Evolutionary conservation across 2,113 vertebrate species (phyloP).

Genomic region (Pomatorhinus ruficollis): DNA sequence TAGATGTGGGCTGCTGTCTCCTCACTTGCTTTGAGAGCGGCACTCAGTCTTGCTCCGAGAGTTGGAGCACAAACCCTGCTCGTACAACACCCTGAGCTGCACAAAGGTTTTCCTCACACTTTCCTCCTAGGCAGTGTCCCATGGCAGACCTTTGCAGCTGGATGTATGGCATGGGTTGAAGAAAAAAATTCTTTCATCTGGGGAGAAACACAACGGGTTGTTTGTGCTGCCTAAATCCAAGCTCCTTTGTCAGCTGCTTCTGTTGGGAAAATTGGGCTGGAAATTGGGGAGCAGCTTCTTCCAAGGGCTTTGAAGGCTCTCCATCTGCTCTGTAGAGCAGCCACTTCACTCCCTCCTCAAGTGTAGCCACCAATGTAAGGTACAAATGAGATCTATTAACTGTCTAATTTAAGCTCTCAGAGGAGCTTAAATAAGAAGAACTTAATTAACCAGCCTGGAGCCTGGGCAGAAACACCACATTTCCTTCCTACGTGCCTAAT

Average conservation of each 20-base stretch:
- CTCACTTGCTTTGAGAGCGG: background rate
- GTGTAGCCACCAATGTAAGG: background rate
- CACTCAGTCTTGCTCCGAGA: background rate
- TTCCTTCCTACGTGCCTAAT: background rate
- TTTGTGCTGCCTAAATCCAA: background rate
- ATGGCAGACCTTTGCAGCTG: background rate
- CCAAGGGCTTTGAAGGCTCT: background rate
- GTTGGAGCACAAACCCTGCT: background rate
- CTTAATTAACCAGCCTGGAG: conserved; percentile 43
- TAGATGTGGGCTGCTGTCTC: background rate
- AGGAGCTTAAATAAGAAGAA: conserved; percentile 15
- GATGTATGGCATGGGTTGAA: background rate
- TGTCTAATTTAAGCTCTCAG: conserved; percentile 32
- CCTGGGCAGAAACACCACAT: background rate
- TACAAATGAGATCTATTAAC: conserved; percentile 22
- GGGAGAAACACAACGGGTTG: background rate
- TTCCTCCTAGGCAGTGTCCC: background rate
- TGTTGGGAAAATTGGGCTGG: background rate
- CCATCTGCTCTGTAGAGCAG: background rate
- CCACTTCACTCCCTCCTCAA: background rate
- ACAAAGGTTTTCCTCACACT: fast-evolving
- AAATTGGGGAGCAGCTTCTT: background rate
- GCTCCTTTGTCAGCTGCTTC: background rate
- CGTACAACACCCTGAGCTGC: background rate
- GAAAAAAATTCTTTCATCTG: background rate